A percentile compares a stretch with the other conserved stretches of the same genome.
Conservation (phyloP, 2,888 invertebrate genomes). For the Amiota communis region DNA sequence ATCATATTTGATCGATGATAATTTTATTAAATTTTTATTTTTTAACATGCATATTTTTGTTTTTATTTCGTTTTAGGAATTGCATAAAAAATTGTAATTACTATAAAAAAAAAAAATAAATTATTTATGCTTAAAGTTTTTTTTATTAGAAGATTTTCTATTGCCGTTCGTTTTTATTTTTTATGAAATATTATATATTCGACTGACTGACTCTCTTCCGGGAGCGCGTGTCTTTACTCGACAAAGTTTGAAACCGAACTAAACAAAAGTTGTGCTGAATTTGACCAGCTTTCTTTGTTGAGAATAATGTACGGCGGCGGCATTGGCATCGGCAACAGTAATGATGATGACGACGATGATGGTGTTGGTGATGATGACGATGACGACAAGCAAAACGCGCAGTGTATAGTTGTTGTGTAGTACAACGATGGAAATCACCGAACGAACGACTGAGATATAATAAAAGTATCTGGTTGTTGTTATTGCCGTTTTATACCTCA, state of each 20-base stretch:
- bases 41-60: constrained; percentile 24
- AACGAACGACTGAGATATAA: no score
- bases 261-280: constrained; percentile 64
- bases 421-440: no score
- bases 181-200: no score
- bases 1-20: not conserved
- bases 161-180: not conserved
- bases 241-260: constrained; percentile 70
- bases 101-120: constrained; percentile 36
- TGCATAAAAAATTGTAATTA: constrained; percentile 26
- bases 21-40: constrained; percentile 5
- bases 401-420: no score
- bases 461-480: no score
- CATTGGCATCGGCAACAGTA: constrained; percentile 31
- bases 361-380: constrained; percentile 23
- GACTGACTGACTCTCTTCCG: not conserved
- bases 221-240: constrained; percentile 57
- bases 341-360: not conserved
- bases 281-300: constrained; percentile 70
- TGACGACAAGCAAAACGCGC: no score
- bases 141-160: not conserved
- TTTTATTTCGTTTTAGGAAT: constrained; percentile 14
- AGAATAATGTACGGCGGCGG: constrained; percentile 47
- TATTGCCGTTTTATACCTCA: no score
- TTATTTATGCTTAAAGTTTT: not conserved